Evolutionary conservation across 2,113 vertebrate genomes (phyloP).

Genomic region (Xiphias gladius): DNA sequence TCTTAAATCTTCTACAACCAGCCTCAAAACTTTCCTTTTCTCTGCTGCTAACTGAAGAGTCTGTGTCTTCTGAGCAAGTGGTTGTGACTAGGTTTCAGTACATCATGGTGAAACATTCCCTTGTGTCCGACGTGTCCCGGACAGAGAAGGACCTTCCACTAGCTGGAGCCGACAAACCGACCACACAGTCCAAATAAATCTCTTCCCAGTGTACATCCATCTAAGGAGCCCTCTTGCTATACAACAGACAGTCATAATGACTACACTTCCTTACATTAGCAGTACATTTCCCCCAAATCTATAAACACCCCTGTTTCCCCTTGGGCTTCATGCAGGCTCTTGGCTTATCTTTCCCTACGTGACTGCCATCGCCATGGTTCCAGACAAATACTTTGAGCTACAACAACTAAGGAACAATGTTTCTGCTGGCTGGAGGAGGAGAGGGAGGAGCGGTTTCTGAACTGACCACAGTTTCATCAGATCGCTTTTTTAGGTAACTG

Average conservation of each 20-base stretch:
- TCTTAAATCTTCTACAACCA: neutral
- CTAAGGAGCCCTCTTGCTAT: neutral
- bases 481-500: neutral
- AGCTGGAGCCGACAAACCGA: neutral
- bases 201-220: fast-evolving
- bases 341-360: slow-evolving; percentile 27
- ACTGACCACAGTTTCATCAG: neutral
- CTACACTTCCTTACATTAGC: slow-evolving; percentile 25
- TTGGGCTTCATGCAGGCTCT: neutral
- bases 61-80: too few species aligned
- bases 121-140: neutral
- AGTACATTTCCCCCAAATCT: slow-evolving; percentile 12
- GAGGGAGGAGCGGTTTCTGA: neutral
- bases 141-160: neutral
- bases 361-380: slow-evolving; percentile 31
- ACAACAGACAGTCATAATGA: neutral
- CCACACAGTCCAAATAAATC: neutral
- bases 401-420: neutral
- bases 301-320: slow-evolving; percentile 35
- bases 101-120: too few species aligned
- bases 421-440: slow-evolving; percentile 18
- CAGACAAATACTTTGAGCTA: slow-evolving; percentile 35
- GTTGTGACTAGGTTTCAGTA: too few species aligned
- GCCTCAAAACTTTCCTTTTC: too few species aligned
- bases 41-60: too few species aligned